Evolutionary conservation across 2,113 vertebrate species (phyloP).

Genomic region (Bucco capensis): DNA sequence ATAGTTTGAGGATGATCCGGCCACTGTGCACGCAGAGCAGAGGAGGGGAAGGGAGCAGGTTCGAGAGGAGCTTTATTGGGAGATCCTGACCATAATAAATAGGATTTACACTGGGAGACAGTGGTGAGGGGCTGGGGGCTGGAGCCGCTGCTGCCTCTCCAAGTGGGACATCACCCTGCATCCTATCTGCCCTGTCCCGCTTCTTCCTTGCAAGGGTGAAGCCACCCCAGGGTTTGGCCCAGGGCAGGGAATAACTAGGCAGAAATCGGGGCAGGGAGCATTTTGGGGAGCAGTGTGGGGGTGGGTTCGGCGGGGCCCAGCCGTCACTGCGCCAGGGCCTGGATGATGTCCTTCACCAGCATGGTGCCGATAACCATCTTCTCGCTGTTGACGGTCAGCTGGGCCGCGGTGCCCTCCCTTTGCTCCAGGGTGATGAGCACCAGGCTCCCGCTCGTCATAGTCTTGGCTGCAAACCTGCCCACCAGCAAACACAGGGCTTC

Average conservation of each 20-base stretch:
- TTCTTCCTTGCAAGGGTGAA: background rate
- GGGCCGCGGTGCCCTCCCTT: constrained; percentile 70
- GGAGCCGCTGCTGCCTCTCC: accelerated
- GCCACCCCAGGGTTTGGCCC: accelerated
- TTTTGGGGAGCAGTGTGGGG: background rate
- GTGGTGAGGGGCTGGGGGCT: background rate
- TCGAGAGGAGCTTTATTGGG: constrained; percentile 39
- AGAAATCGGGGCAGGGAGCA: accelerated
- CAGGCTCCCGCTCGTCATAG: constrained; percentile 86
- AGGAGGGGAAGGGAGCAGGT: background rate
- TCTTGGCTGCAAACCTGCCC: constrained; percentile 89
- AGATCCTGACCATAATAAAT: constrained; percentile 37
- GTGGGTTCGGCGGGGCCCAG: accelerated
- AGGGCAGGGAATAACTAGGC: background rate
- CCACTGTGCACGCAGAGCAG: background rate
- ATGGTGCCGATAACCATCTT: constrained; percentile 98
- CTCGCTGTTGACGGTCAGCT: constrained; percentile 93
- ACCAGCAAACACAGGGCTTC: background rate
- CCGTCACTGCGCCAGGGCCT: constrained; percentile 85
- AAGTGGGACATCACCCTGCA: accelerated
- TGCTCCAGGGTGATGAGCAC: constrained; percentile 87
- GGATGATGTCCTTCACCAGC: constrained; percentile 92
- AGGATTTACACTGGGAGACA: background rate
- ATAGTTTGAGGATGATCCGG: background rate
- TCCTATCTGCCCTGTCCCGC: background rate